Conservation (phyloP, 64 coral and sea anemone species). For the Stichodactyla helianthus region DNA sequence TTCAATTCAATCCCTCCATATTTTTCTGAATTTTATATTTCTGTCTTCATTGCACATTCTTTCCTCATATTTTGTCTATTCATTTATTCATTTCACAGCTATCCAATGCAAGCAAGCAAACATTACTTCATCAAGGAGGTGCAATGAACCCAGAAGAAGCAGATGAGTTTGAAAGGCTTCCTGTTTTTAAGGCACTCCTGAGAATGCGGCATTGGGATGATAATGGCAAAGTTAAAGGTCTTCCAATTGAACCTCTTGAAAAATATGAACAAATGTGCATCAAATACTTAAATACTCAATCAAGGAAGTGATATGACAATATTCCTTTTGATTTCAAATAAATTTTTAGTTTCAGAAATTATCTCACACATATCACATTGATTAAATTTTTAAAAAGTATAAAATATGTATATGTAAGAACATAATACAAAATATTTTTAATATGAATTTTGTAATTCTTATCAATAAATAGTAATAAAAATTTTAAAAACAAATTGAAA, state of each 20-base stretch:
- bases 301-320: not conserved
- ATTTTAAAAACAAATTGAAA: too few species aligned
- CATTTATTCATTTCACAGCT: slow-evolving; percentile 28
- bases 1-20: too few species aligned
- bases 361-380: too few species aligned
- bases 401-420: too few species aligned
- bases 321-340: too few species aligned
- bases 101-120: slow-evolving; percentile 70
- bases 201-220: slow-evolving; percentile 97
- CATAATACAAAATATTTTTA: too few species aligned
- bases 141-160: slow-evolving; percentile 84
- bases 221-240: slow-evolving; percentile 59
- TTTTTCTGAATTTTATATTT: too few species aligned
- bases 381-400: too few species aligned
- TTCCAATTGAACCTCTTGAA: slow-evolving; percentile 59
- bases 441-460: too few species aligned
- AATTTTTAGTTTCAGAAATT: too few species aligned
- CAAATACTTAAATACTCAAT: slow-evolving; percentile 39
- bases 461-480: too few species aligned
- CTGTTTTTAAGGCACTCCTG: slow-evolving; percentile 71
- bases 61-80: not conserved
- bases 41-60: not conserved
- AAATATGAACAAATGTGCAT: slow-evolving; percentile 95
- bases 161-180: slow-evolving; percentile 65
- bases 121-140: slow-evolving; percentile 76